Evolutionary conservation across 2,888 invertebrate genomes (phyloP).

Genomic region (Andrena haemorrhoa): DNA sequence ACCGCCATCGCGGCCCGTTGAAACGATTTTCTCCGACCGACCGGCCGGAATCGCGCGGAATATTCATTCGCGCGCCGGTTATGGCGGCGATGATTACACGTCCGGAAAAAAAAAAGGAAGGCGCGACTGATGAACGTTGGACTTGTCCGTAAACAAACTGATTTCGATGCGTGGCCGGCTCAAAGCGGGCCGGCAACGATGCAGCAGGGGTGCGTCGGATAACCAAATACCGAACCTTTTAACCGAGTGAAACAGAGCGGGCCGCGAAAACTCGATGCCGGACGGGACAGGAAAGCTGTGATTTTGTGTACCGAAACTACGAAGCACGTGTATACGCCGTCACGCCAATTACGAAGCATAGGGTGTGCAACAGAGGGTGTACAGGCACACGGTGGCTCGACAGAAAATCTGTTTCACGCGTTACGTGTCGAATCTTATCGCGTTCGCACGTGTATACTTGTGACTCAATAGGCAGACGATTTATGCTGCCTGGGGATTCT

Average conservation of each 20-base stretch:
- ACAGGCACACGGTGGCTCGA: background rate
- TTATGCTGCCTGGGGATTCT: conserved; percentile 7
- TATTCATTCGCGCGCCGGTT: conserved; percentile 8
- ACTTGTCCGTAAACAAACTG: conserved; percentile 59
- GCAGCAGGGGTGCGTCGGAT: conserved; percentile 51
- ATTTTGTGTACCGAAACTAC: conserved; percentile 53
- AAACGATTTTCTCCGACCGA: conserved; percentile 19
- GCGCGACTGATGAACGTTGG: conserved; percentile 41
- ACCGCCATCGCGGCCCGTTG: background rate
- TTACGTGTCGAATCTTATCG: conserved; percentile 38
- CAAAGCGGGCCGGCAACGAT: conserved; percentile 40
- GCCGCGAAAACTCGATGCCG: conserved; percentile 53
- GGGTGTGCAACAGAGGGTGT: conserved; percentile 17
- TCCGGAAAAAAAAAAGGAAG: background rate
- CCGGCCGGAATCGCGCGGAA: background rate
- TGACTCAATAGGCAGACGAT: background rate
- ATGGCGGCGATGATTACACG: conserved; percentile 40
- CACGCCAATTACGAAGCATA: conserved; percentile 59
- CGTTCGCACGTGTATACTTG: background rate
- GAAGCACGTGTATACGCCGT: conserved; percentile 47
- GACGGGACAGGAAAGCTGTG: conserved; percentile 25
- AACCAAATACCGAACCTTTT: conserved; percentile 71
- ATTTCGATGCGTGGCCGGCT: conserved; percentile 42
- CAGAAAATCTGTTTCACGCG: conserved; percentile 34
- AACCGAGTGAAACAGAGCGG: conserved; percentile 67